Conservation (phyloP, 2,113 vertebrate genomes). For the Pelodiscus sinensis region DNA sequence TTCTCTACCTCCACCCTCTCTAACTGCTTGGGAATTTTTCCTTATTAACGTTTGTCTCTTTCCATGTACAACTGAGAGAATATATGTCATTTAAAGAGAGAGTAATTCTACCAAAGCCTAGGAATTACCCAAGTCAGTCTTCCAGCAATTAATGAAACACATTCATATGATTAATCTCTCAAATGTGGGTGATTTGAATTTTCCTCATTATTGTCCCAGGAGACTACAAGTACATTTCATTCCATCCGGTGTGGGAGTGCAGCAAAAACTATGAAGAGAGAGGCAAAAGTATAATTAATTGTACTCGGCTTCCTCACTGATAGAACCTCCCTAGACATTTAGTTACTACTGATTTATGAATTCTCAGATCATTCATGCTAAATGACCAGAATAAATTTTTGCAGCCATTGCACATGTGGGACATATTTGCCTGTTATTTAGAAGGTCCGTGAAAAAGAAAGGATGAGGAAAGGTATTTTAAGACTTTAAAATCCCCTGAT, state of each 20-base stretch:
- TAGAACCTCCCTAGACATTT: fast-evolving
- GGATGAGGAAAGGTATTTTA: background rate
- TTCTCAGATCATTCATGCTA: background rate
- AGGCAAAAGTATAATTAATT: background rate
- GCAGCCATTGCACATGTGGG: background rate
- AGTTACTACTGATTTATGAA: background rate
- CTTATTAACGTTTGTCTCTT: background rate
- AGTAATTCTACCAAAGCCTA: background rate
- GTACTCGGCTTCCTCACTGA: background rate
- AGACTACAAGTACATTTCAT: background rate
- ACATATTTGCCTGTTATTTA: background rate
- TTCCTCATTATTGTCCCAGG: background rate
- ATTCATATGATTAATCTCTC: background rate
- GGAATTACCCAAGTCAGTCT: background rate
- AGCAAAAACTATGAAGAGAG: background rate
- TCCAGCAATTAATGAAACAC: background rate
- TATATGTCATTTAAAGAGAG: fast-evolving
- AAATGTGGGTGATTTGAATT: background rate
- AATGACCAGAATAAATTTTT: background rate
- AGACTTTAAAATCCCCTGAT: background rate
- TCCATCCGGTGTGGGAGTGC: background rate
- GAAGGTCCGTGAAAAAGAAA: background rate
- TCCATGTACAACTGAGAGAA: background rate
- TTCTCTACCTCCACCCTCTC: background rate
- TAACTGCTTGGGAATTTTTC: background rate